These are phyloP conservation scores for Cirrhinus mrigala DNA, from an alignment of 2,797 vertebrate genomes.

Conservation along the genomic window DNA sequence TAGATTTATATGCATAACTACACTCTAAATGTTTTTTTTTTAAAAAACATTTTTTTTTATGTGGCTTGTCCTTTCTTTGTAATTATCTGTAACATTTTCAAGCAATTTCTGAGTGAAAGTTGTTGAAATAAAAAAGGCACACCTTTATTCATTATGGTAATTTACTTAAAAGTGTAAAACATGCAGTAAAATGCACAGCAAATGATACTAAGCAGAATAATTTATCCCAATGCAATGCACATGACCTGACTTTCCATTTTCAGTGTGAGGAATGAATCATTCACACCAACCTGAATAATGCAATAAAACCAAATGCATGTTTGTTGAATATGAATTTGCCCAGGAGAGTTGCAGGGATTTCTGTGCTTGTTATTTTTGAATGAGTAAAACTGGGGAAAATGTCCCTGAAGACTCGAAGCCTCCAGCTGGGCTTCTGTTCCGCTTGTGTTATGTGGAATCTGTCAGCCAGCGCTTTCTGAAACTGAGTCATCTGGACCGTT, in stretches of 20 bases:
- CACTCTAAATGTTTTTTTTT: too few species aligned
- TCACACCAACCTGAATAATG: slow-evolving; percentile 68
- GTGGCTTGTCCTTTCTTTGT: not conserved
- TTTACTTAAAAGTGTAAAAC: not conserved
- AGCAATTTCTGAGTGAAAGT: not conserved
- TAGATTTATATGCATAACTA: not conserved
- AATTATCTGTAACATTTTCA: not conserved
- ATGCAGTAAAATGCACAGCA: not conserved
- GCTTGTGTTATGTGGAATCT: slow-evolving; percentile 74
- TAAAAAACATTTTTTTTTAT: not conserved
- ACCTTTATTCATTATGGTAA: not conserved
- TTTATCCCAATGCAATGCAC: not conserved
- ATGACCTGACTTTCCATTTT: not conserved
- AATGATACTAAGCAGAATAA: not conserved
- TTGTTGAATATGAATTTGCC: slow-evolving; percentile 74
- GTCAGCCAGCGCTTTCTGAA: slow-evolving; percentile 74
- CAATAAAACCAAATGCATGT: slow-evolving; percentile 45
- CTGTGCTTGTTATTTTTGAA: slow-evolving; percentile 76
- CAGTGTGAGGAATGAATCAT: slow-evolving; percentile 46
- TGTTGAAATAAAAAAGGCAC: not conserved
- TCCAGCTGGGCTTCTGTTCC: slow-evolving; percentile 74
- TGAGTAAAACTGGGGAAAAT: slow-evolving; percentile 70
- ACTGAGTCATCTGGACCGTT: slow-evolving; percentile 79
- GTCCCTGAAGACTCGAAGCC: slow-evolving; percentile 76
- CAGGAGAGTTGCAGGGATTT: slow-evolving; percentile 73